Percentiles rank a stretch among this genome's conserved stretches.
Conservation (phyloP, 2,113 vertebrate genomes). For the Rattus norvegicus region DNA sequence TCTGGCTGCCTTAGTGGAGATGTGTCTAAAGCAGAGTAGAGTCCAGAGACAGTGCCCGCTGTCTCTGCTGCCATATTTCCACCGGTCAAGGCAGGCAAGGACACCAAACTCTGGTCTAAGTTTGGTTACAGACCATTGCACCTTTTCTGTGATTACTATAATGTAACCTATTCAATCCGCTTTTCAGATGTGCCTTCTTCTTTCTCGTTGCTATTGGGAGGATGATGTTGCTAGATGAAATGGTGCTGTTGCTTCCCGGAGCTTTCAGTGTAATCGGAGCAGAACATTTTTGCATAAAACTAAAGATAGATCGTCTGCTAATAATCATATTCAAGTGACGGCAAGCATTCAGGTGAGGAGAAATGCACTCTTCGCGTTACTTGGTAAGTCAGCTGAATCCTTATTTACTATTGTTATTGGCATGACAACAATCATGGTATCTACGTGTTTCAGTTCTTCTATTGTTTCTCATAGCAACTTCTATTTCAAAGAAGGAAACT, state of each 20-base stretch:
- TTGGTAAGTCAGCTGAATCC: neutral
- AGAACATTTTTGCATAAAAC: constrained; percentile 53
- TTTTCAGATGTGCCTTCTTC: neutral
- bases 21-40: neutral
- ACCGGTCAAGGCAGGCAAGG: neutral
- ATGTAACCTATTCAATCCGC: constrained; percentile 7
- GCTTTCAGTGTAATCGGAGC: neutral
- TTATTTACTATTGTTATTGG: constrained; percentile 17
- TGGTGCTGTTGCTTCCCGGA: neutral
- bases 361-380: neutral
- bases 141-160: neutral
- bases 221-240: constrained; percentile 16
- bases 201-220: neutral
- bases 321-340: neutral
- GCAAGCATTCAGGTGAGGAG: neutral
- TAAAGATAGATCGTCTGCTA: neutral
- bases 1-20: neutral
- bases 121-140: neutral
- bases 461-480: constrained; percentile 35
- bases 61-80: constrained; percentile 48
- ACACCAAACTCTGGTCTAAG: neutral
- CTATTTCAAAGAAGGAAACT: neutral
- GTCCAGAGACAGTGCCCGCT: neutral
- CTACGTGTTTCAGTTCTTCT: neutral
- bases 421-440: neutral